These are phyloP conservation scores for Sycophila sp. DNA, from an alignment of 1,140 invertebrate genomes.

Conservation along the genomic window DNA sequence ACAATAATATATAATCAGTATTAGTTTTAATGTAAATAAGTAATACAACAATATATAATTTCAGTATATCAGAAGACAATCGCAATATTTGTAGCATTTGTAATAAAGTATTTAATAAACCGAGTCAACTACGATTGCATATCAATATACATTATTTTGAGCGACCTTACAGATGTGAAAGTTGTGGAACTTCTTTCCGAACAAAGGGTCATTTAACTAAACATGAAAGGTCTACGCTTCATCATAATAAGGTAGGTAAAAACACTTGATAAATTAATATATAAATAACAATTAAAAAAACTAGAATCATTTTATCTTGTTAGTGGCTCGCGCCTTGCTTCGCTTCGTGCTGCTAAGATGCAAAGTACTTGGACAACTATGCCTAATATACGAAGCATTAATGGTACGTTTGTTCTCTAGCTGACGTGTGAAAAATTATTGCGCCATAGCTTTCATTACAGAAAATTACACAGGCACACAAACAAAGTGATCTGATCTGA, in stretches of 20 bases:
- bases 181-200: conserved; percentile 88
- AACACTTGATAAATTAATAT: not conserved
- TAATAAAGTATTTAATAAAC: conserved; percentile 89
- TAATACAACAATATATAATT: conserved; percentile 37
- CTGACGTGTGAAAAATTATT: no score
- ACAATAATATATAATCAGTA: not conserved
- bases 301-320: no score
- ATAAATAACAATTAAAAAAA: no score
- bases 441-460: no score
- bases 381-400: no score
- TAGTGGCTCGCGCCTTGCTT: no score
- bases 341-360: no score
- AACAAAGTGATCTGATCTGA: no score
- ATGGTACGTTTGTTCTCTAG: no score
- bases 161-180: conserved; percentile 88
- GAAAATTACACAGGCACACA: no score
- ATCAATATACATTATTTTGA: conserved; percentile 97
- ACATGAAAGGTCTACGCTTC: conserved; percentile 88
- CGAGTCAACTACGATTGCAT: conserved; percentile 89
- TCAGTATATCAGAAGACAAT: conserved; percentile 76
- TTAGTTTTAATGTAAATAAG: not conserved
- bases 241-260: conserved; percentile 83
- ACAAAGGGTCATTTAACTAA: conserved; percentile 93
- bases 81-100: conserved; percentile 88
- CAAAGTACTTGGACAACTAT: no score